Evolutionary conservation across 37 sponge, comb jelly and placozoan genomes (phyloP), one percentile per base, ranked within the genome.

Genomic region (Halisarca cf. caerulea): DNA sequence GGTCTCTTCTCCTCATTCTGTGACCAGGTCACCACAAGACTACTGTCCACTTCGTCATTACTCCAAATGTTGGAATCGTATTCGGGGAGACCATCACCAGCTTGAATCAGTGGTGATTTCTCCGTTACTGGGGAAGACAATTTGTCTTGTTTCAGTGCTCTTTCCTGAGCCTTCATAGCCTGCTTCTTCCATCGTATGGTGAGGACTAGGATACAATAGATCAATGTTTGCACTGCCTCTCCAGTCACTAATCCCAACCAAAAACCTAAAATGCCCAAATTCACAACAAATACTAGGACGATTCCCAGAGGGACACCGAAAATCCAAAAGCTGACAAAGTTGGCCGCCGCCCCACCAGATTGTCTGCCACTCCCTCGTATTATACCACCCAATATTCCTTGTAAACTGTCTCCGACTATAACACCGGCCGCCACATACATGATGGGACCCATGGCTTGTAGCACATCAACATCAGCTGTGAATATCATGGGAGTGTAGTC

Each of bases 211-310:
- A 83, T 39, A 58, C 82, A 0, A 24, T 70, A 85, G 3, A 73
- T 5, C 28, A 74, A 6, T 40, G 80, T 85, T 61, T 89, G 89
- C 17, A 73, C 2, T 0, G 27, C 8, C 1, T 2, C 39, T 17
- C 58, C 92, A 21, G 53, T 37, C n/a, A 61, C 36, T 1, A 88
- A 62, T 27, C 92, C 92, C 40, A 82, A 77, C 92, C 92, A 92
- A 27, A 85, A 53, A 20, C 92, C 92, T 36, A 74, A 53, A 21
- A 78, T 60, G 6, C 88, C 88, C 57, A 92, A 27, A 14, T 74
- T 68, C 15, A 61, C 80, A 20, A 41, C 27, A 23, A 88, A 64
- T 7, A 86, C 88, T 54, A 92, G 80, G 40, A 41, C 74, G 2
- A 82, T 35, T 5, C 86, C 86, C 35, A 92, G 43, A 62, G 92